These are phyloP conservation scores for Muscina levida DNA, from an alignment of 2,888 invertebrate species.

Conservation along the genomic window DNA sequence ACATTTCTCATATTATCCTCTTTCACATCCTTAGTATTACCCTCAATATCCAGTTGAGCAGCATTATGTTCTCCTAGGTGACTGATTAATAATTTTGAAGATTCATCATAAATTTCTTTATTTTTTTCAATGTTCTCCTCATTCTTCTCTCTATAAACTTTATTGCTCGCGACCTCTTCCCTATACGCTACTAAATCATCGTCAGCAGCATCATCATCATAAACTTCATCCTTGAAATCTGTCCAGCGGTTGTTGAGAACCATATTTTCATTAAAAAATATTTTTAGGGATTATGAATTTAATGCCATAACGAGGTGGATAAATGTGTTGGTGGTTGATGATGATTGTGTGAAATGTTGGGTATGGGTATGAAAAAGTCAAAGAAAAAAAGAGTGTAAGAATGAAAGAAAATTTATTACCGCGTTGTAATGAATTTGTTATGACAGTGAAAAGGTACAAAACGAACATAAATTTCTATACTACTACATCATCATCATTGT, in stretches of 20 bases:
- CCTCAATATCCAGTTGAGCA: too few relatives aligned
- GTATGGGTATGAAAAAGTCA: not conserved
- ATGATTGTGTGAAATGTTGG: not conserved
- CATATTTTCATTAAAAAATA: too few relatives aligned
- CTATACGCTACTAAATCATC: not conserved
- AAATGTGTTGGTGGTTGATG: not conserved
- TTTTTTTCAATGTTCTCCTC: not conserved
- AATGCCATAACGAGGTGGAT: too few relatives aligned
- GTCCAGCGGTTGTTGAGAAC: too few relatives aligned
- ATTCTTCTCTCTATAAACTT: not conserved
- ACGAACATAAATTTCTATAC: not conserved
- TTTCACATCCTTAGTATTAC: not conserved
- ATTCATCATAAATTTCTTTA: conserved; percentile 11
- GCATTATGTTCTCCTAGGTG: not conserved
- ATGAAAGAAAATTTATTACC: not conserved
- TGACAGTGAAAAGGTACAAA: not conserved
- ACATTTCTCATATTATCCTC: too few relatives aligned
- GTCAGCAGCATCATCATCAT: not conserved
- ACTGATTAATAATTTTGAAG: conserved; percentile 18
- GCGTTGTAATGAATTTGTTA: conserved; percentile 4
- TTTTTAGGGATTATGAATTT: not conserved
- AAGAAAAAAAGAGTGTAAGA: not conserved
- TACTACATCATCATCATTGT: not conserved
- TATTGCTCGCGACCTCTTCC: not conserved
- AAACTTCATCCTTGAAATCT: not conserved